Percentiles rank a stretch among this genome's conserved stretches.
Evolutionary conservation across 2,888 invertebrate genomes (phyloP).

Genomic region (Lepidocyrtoides sp.): DNA sequence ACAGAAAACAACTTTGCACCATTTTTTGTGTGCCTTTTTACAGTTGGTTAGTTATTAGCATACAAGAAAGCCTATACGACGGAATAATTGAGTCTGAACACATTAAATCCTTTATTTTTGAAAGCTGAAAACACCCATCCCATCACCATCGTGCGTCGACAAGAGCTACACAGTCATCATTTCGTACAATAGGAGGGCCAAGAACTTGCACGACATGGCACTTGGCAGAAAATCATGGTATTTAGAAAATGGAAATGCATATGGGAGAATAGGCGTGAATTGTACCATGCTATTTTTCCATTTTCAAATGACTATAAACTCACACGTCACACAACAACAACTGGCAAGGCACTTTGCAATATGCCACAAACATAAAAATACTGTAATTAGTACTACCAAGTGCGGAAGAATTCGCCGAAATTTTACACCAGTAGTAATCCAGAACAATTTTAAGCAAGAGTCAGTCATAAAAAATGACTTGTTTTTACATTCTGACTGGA

Average conservation of each 20-base stretch:
- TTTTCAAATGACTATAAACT: slow-evolving; percentile 48
- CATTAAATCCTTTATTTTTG: slow-evolving; percentile 24
- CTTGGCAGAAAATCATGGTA: not conserved
- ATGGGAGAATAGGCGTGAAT: slow-evolving; percentile 39
- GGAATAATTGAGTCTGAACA: slow-evolving; percentile 15
- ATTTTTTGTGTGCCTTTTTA: not conserved
- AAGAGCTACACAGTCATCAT: not conserved
- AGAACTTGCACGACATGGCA: not conserved
- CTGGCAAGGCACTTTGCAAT: no score
- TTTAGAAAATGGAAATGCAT: not conserved
- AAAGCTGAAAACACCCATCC: slow-evolving; percentile 13
- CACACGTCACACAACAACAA: slow-evolving; percentile 41
- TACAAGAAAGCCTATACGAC: slow-evolving; percentile 16
- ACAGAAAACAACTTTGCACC: no score
- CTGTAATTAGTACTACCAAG: no score
- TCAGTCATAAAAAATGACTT: no score
- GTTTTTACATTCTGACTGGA: no score
- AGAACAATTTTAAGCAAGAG: no score
- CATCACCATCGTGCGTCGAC: not conserved
- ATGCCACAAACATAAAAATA: no score
- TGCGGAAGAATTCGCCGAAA: no score
- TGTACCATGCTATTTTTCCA: slow-evolving; percentile 57
- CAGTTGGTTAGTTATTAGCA: not conserved
- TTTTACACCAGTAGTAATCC: no score
- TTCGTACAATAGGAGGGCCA: not conserved